A percentile compares a stretch with the other conserved stretches of the same genome.
Conservation (phyloP, 1,140 invertebrate species). For the Cherax destructor region DNA sequence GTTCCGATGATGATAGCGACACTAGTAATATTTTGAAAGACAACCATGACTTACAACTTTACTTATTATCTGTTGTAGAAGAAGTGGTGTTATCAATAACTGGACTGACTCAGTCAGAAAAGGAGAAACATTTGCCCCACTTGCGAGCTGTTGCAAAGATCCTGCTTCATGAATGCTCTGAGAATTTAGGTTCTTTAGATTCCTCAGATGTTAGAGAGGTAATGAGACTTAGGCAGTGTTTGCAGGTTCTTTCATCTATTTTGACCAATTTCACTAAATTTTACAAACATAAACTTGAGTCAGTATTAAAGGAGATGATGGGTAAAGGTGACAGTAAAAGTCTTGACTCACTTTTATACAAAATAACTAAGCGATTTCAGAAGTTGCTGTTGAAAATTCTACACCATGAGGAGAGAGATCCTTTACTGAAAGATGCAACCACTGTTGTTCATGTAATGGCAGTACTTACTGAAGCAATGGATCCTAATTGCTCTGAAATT, state of each 20-base stretch:
- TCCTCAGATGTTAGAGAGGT: constrained; percentile 51
- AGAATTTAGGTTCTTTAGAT: constrained; percentile 20
- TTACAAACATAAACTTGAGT: constrained; percentile 62
- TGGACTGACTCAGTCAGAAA: constrained; percentile 40
- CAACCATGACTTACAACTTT: constrained; percentile 56
- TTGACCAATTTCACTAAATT: constrained; percentile 51
- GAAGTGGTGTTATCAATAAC: constrained; percentile 32
- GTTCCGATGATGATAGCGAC: neutral
- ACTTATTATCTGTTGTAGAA: constrained; percentile 54
- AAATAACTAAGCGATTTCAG: constrained; percentile 57
- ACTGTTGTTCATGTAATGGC: constrained; percentile 59
- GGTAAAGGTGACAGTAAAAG: constrained; percentile 52
- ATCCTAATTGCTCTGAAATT: constrained; percentile 44
- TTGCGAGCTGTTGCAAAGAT: constrained; percentile 48
- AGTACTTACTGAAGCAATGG: constrained; percentile 47
- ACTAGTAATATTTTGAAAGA: constrained; percentile 14
- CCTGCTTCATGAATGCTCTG: constrained; percentile 50
- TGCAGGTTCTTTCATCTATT: constrained; percentile 46
- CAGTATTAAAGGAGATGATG: constrained; percentile 64
- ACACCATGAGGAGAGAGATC: constrained; percentile 29
- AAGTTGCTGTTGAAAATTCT: constrained; percentile 63
- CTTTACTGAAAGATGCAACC: constrained; percentile 51
- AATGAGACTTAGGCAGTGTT: constrained; percentile 38
- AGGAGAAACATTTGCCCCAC: constrained; percentile 60
- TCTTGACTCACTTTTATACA: constrained; percentile 26